Evolutionary conservation across 37 sponge, comb jelly and placozoan genomes (phyloP), one percentile per base, ranked within the genome.

Genomic region (Axinella damicornis): DNA sequence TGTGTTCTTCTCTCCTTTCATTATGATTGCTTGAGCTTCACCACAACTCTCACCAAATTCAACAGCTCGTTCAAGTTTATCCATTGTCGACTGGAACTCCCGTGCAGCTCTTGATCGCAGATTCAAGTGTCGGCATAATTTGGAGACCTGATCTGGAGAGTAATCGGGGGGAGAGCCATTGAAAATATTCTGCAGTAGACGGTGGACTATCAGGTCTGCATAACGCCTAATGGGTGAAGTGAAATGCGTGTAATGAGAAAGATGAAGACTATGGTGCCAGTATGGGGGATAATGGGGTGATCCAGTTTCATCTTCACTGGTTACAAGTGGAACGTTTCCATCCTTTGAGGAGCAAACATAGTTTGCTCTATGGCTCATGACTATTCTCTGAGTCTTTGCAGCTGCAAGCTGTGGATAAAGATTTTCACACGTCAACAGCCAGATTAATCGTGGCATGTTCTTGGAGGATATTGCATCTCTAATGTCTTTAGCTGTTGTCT

Each of bases 141-240:
- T 39, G 18, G 34, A 62, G 20, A 46, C 13, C 9, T 80, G 69
- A 9, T 66, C 53, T 12, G 35, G 19, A 1, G 9, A 40, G 25
- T 80, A 37, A 13, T 22, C 19, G 41, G 22, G 25, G 37, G 0
- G 4, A 32, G 22, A 20, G 14, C 69, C 40, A 30, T 68, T 46
- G 17, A 80, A 21, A 41, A 80, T 27, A 20, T 60, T 24, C 9
- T 28, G 53, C 5, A 88, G 66, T 31, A 83, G 12, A 52, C 69
- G 56, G 40, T 89, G 90, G 22, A 83, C 84, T 17, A 83, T 18
- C 27, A 89, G 56, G 72, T 89, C 90, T 71, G 61, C 40, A 60
- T 78, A 89, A 9, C 90, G 69, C 22, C 90, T 56, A 13, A 89
- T 38, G 15, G 90, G 90, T 64, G 90, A 89, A 1, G 90, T 83